Base-by-base conservation (phyloP, 1,140 invertebrate genomes). In the Galleria mellonella region DNA sequence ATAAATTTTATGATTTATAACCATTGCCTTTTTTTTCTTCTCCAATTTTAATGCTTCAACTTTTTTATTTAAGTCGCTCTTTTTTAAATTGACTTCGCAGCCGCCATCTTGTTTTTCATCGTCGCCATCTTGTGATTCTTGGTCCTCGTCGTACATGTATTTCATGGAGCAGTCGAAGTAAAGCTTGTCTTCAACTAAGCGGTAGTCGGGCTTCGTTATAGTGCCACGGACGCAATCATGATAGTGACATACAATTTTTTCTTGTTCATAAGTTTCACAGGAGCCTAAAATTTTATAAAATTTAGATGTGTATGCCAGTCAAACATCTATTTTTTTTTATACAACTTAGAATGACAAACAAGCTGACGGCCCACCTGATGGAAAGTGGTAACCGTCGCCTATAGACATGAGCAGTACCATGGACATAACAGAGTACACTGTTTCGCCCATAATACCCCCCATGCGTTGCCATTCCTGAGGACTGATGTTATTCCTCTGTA, bases 221-320 rank as follows among this genome's bases (percentile, higher is more conserved):
- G 75, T 76, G 1, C 83, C 83, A 40, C 88, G 75, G 4, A 91
- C 55, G 52, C 87, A 88, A 55, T 90, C 89, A 51, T 90, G 83
- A 71, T 90, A 93, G 38, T 86, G 70, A 30, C 87, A 75, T 2
- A 92, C 89, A 6, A 87, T 83, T 54, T 88, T 86, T 71, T 92
- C 91, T 70, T 93, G 92, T 45, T 88, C 87, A 17, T 86, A 75
- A 0, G 91, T 93, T 64, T 94, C 92, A 27, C 92, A 88, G 7
- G 92, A 92, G 39, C 90, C 89, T 44, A 89, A 6, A 63, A 69
- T 23, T 23, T 23, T 6, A 6, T 23, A 23, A 23, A 3, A 6
- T 23, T 3, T 3, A 23, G 6, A 3, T 23, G 17, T n/a, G 13
- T 14, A 12, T 13, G 30, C 17, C 6, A 23, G 17, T 23, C 2